Percentiles rank a stretch among this genome's conserved stretches.
Conservation (phyloP, 2,888 invertebrate species). For the Nomada flava region DNA sequence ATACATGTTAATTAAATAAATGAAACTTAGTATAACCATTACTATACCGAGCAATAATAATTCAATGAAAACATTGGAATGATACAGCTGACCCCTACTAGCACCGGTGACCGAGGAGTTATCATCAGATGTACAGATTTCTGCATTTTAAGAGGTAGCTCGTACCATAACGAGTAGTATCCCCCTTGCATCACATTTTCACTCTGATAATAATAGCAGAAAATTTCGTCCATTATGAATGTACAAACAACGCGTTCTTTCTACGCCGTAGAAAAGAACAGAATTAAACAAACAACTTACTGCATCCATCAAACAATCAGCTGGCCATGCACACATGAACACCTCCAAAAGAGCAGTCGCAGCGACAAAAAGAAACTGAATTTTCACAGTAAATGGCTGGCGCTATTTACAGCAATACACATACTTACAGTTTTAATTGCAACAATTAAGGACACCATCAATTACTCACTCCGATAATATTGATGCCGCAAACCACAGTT, state of each 20-base stretch:
- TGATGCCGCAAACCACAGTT: slow-evolving; percentile 33
- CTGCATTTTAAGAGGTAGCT: slow-evolving; percentile 19
- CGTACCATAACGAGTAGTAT: slow-evolving; percentile 49
- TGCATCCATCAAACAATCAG: slow-evolving; percentile 68
- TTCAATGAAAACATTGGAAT: slow-evolving; percentile 60
- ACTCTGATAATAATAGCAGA: slow-evolving; percentile 33
- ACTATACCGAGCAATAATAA: slow-evolving; percentile 57
- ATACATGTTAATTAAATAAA: not conserved
- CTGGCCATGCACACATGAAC: slow-evolving; percentile 73
- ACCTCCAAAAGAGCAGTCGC: slow-evolving; percentile 65
- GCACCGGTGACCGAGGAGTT: slow-evolving; percentile 60
- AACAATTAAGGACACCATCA: too few species aligned
- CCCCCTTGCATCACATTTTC: not conserved
- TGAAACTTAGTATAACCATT: not conserved
- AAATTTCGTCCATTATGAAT: not conserved
- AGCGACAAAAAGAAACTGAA: slow-evolving; percentile 62
- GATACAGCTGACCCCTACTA: slow-evolving; percentile 53
- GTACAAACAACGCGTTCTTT: too few species aligned
- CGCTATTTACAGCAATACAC: slow-evolving; percentile 39
- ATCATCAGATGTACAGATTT: slow-evolving; percentile 10
- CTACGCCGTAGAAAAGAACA: too few species aligned
- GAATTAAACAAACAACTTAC: slow-evolving; percentile 40
- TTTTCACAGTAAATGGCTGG: slow-evolving; percentile 63
- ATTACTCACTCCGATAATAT: slow-evolving; percentile 45
- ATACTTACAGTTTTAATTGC: too few species aligned